Base-by-base conservation (phyloP, 2,888 invertebrate genomes). In the Spodoptera littoralis region DNA sequence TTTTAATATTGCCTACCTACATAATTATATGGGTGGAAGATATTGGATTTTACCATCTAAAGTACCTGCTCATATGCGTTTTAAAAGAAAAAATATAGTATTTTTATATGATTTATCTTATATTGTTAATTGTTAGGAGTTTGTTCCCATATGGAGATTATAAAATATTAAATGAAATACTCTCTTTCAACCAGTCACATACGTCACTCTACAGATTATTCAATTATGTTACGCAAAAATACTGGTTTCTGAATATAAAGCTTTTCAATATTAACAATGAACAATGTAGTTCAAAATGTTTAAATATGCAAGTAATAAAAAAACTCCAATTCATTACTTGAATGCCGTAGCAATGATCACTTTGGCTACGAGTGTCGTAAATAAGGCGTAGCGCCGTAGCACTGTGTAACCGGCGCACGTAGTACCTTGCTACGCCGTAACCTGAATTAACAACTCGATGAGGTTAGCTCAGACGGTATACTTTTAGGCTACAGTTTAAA, bases 341-440 rank as follows among this genome's bases (percentile, higher is more conserved):
- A 52, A 64, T 73, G 73, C 65, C 69, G 69, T 58, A 61, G 69
- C 73, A 75, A 77, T 77, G 75, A 77, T 73, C 73, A 77, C 77
- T 74, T 73, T 53, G 62, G 64, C 50, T 65, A 78, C 65, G 73
- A 74, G 60, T 70, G 62, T 60, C 76, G 66, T 79, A 79, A 79
- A 79, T 79, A 79, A 73, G 56, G 66, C 67, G 69, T 70, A 73
- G 65, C 54, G 18, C 48, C 61, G 67, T 72, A 70, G 78, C 68
- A 65, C 72, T 76, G 73, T 73, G 68, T 76, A 79, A 60, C 65
- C 78, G 70, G 57, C 53, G 72, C 78, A 79, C 79, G 78, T 79
- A 79, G 72, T 65, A 61, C 65, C 68, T 58, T 53, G 70, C 75
- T 77, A 77, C 77, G 77, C 65, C 77, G 68, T 77, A 77, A 67